Evolutionary conservation across 2,113 vertebrate species (phyloP).

Genomic region (Dipodomys spectabilis): DNA sequence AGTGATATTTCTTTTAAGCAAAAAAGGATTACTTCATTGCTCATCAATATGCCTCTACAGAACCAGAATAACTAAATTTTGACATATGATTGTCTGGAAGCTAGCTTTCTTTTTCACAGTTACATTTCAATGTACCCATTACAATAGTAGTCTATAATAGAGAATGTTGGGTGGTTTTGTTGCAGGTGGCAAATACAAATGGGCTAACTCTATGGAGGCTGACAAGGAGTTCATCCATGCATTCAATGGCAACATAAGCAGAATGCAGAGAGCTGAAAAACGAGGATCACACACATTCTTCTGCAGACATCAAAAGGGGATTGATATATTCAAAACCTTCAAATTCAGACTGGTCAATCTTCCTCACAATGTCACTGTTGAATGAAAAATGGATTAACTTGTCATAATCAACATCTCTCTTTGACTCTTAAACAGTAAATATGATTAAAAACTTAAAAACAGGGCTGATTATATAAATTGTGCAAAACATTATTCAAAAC

Average conservation of each 20-base stretch:
- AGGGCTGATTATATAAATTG: conserved; percentile 22
- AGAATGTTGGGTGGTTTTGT: conserved; percentile 66
- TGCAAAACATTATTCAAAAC: background rate
- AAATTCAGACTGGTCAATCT: conserved; percentile 99
- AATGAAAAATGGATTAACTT: conserved; percentile 69
- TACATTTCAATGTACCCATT: conserved; percentile 61
- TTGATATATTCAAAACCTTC: conserved; percentile 99
- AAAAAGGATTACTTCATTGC: conserved; percentile 53
- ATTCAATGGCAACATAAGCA: conserved; percentile 76
- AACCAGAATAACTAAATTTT: conserved; percentile 66
- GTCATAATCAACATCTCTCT: conserved; percentile 55
- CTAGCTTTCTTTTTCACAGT: conserved; percentile 60
- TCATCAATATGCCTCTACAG: conserved; percentile 62
- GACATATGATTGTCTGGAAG: conserved; percentile 72
- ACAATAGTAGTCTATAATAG: conserved; percentile 34
- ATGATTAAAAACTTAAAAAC: conserved; percentile 30
- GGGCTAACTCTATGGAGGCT: conserved; percentile 72
- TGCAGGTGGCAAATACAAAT: conserved; percentile 74
- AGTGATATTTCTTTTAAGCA: conserved; percentile 61
- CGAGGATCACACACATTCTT: conserved; percentile 95
- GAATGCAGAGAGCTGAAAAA: conserved; percentile 80
- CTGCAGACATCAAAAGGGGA: conserved; percentile 98
- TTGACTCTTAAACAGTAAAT: conserved; percentile 36
- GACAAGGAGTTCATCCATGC: conserved; percentile 80
- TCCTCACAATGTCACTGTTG: conserved; percentile 95